These are phyloP conservation scores for Patella depressa DNA, from an alignment of 2,888 invertebrate genomes.

Conservation along the genomic window DNA sequence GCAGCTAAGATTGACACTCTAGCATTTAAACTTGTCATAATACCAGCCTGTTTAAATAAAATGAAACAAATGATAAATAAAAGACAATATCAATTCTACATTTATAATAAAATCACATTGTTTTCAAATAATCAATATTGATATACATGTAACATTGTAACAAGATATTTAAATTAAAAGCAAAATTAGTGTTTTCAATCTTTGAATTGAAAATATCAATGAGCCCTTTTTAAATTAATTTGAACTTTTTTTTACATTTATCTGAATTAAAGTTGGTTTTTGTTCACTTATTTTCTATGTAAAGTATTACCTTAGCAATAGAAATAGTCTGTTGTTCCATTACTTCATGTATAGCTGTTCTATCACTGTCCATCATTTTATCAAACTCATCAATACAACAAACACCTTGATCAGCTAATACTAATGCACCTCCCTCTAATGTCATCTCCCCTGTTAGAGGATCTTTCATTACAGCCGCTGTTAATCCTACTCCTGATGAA, in stretches of 20 bases:
- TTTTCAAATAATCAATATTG: too few species aligned
- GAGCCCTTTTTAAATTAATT: background rate
- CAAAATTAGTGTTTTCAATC: too few species aligned
- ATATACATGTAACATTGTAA: too few species aligned
- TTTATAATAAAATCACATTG: too few species aligned
- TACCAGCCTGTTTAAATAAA: constrained; percentile 82
- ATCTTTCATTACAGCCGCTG: constrained; percentile 98
- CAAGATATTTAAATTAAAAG: too few species aligned
- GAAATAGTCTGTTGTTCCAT: constrained; percentile 98
- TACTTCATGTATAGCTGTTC: constrained; percentile 72
- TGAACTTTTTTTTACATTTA: too few species aligned
- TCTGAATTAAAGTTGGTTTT: background rate
- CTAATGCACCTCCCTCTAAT: constrained; percentile 89
- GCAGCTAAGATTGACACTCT: constrained; percentile 97
- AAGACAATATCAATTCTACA: too few species aligned
- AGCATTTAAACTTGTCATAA: constrained; percentile 98
- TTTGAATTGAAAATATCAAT: too few species aligned
- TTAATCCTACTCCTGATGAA: constrained; percentile 98
- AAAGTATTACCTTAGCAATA: constrained; percentile 86
- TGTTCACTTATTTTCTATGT: background rate
- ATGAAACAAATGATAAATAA: too few species aligned
- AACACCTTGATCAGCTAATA: constrained; percentile 95
- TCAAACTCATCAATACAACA: constrained; percentile 99
- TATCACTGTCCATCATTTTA: constrained; percentile 93
- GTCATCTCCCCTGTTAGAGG: constrained; percentile 97